phyloP scores from a whole-genome alignment of 1,140 invertebrate species.

The Cataglyphis hispanica region DNA sequence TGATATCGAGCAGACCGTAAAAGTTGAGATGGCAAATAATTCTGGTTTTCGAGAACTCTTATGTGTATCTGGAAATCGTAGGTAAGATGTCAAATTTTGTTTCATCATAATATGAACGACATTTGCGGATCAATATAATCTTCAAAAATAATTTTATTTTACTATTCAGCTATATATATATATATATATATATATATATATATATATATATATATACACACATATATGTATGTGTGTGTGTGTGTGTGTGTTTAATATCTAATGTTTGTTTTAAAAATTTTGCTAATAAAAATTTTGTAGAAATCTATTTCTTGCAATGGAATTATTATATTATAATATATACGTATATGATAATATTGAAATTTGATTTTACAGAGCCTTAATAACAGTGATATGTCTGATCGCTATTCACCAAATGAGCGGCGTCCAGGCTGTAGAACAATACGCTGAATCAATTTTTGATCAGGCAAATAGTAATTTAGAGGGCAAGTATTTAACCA shows the following conservation, averaged over 20 bases:
- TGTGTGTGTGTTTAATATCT: too few relatives aligned
- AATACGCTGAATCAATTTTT: constrained; percentile 91
- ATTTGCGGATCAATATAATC: constrained; percentile 6
- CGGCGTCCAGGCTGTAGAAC: constrained; percentile 90
- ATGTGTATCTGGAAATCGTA: constrained; percentile 87
- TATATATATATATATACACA: too few relatives aligned
- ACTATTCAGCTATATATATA: too few relatives aligned
- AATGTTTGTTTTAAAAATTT: not conserved
- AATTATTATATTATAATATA: too few relatives aligned
- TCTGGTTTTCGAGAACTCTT: constrained; percentile 87
- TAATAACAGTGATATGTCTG: constrained; percentile 89
- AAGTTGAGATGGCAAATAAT: constrained; percentile 86
- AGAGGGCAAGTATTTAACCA: constrained; percentile 86
- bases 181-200: too few relatives aligned
- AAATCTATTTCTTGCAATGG: not conserved
- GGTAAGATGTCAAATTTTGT: constrained; percentile 38
- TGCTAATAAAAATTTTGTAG: not conserved
- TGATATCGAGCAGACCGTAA: constrained; percentile 88
- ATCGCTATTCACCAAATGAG: constrained; percentile 91
- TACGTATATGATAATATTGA: too few relatives aligned
- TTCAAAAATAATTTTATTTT: not conserved
- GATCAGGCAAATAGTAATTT: constrained; percentile 86
- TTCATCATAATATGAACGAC: not conserved
- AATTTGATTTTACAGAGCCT: constrained; percentile 78
- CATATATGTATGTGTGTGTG: too few relatives aligned